Percentiles rank a stretch among this genome's conserved stretches.
phyloP scores from a whole-genome alignment of 2,797 vertebrate species.

The Remorina albescens region DNA sequence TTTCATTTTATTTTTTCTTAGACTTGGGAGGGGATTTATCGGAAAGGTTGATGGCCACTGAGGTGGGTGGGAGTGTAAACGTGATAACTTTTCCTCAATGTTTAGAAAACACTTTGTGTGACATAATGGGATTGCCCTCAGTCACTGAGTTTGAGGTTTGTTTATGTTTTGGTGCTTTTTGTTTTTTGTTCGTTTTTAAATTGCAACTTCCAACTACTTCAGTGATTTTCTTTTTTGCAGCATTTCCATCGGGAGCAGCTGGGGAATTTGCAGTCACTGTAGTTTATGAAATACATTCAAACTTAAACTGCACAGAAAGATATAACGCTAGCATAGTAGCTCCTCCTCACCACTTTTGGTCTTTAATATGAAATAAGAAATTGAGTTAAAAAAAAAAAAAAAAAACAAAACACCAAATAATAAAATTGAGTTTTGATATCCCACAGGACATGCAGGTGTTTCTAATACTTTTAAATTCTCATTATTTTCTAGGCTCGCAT shows the following conservation, averaged over 20 bases:
- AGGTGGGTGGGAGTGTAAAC: not conserved
- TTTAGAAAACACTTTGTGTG: not conserved
- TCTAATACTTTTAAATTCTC: not conserved
- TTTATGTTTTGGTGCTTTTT: no score
- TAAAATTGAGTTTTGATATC: no score
- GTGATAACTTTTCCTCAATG: not conserved
- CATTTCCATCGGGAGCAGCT: not conserved
- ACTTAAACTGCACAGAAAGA: slow-evolving; percentile 1
- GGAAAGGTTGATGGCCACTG: not conserved
- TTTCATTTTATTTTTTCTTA: not conserved
- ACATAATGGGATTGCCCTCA: not conserved
- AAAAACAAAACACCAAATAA: no score
- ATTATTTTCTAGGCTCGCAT: not conserved
- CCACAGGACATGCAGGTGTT: not conserved
- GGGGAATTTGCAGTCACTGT: not conserved
- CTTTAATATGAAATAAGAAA: not conserved
- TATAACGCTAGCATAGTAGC: no score
- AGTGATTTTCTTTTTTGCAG: slow-evolving; percentile 2
- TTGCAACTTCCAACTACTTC: not conserved
- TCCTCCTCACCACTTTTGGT: no score
- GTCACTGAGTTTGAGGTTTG: not conserved
- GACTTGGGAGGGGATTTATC: not conserved
- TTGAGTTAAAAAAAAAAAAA: no score
- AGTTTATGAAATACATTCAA: not conserved
- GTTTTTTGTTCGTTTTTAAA: slow-evolving; percentile 28